Base-by-base conservation (phyloP, 2,113 vertebrate genomes). In the Nothoprocta perdicaria region DNA sequence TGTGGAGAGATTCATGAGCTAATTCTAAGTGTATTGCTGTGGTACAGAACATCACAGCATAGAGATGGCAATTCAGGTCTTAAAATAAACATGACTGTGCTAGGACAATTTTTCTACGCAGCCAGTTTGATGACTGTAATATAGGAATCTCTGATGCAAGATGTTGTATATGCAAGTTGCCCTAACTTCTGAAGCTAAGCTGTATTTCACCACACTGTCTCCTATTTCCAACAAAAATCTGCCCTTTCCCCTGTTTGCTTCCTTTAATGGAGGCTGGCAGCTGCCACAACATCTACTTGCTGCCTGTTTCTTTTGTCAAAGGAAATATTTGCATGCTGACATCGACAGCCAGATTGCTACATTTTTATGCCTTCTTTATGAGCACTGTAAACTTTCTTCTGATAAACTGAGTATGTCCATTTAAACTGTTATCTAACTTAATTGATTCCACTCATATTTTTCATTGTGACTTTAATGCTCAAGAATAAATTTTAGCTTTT, bases 401-500 rank as follows among this genome's bases (percentile, higher is more conserved):
- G n/a, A 82, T 61, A 48, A 80, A 38, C 31, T 67, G 55, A 8
- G 3, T 78, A 80, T 60, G 46, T 93, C 31, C 23, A 50, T 55
- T 84, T 58, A 60, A 88, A 67, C 29, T 86, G 45, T 72, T 66
- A 69, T 1, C 5, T 91, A 58, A 78, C 48, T 78, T 84, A 78
- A 61, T 43, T 89, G 50, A 80, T 71, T 75, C 48, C 17, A 43
- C 5, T 46, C 10, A 43, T 69, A 43, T 60, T 91, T 96, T 93
- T 84, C 33, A 86, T 93, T 91, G 71, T 68, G 27, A 45, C 24
- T 92, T 95, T 92, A 80, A 58, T 79, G 73, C 62, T 74, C 5
- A 22, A 45, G 74, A 81, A 87, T 29, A 71, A 57, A 26, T 86
- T 31, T 79, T 65, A 2, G 9, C 23, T 35, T 90, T 90, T 81